phyloP scores from a whole-genome alignment of 2,888 invertebrate genomes.

The Diaperis boleti region DNA sequence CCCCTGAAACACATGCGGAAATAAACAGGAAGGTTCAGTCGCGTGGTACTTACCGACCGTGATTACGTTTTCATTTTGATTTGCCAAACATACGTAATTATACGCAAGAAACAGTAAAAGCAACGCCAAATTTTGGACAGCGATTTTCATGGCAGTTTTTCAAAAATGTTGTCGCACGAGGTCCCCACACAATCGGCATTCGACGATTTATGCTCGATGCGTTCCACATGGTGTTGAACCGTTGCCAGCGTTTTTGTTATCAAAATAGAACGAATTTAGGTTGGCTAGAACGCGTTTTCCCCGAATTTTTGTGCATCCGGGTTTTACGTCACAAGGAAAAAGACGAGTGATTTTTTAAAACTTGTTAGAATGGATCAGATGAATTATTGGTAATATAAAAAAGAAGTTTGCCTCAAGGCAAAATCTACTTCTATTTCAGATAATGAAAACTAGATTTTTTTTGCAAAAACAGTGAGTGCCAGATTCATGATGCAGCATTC shows the following conservation, averaged over 20 bases:
- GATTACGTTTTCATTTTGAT: constrained; percentile 28
- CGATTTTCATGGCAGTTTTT: constrained; percentile 53
- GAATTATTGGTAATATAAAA: no score
- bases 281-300: background rate
- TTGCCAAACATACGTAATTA: constrained; percentile 53
- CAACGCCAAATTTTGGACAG: constrained; percentile 53
- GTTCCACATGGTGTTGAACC: constrained; percentile 10
- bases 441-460: background rate
- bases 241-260: constrained; percentile 20
- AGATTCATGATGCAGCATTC: background rate
- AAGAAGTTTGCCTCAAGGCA: background rate
- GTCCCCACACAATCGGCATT: background rate
- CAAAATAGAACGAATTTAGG: constrained; percentile 26
- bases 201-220: background rate
- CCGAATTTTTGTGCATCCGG: no score
- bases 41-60: constrained; percentile 23
- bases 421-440: background rate
- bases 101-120: constrained; percentile 46
- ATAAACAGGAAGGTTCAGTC: background rate
- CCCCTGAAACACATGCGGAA: no score
- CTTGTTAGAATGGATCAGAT: no score
- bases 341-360: no score
- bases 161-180: constrained; percentile 9
- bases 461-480: background rate
- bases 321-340: no score